Percentiles rank a stretch among this genome's conserved stretches.
These are phyloP conservation scores for Plecotus auritus DNA, from an alignment of 2,113 vertebrate genomes.

Conservation along the genomic window DNA sequence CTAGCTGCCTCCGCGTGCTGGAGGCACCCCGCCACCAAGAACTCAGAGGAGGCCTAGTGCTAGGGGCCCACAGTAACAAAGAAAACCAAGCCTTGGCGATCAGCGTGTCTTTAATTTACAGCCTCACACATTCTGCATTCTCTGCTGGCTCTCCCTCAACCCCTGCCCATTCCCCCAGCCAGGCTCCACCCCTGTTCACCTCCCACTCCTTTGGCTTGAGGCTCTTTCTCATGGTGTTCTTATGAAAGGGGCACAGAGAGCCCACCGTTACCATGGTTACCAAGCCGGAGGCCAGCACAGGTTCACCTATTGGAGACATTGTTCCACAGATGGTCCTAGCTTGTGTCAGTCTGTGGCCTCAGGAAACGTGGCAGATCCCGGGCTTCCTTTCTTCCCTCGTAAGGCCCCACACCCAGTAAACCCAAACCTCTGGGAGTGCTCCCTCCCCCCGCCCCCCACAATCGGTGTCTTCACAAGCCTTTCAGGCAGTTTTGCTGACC, in stretches of 20 bases:
- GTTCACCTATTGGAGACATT: neutral
- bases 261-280: constrained; percentile 3
- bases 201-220: neutral
- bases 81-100: too few species aligned
- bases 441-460: too few species aligned
- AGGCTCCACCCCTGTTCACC: neutral
- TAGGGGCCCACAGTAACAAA: too few species aligned
- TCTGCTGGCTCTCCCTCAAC: neutral
- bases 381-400: neutral
- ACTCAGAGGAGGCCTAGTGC: neutral
- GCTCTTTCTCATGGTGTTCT: neutral
- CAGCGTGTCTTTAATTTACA: neutral
- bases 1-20: neutral
- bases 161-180: neutral
- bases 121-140: neutral
- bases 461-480: fast-evolving
- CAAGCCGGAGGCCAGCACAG: neutral
- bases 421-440: fast-evolving
- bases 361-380: neutral
- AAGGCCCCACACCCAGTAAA: neutral
- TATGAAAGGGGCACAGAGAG: neutral
- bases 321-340: neutral
- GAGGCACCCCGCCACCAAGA: neutral
- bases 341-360: too few species aligned
- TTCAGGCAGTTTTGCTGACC: neutral